These are phyloP conservation scores for Hemibagrus guttatus DNA, from an alignment of 2,797 vertebrate genomes.

Conservation along the genomic window DNA sequence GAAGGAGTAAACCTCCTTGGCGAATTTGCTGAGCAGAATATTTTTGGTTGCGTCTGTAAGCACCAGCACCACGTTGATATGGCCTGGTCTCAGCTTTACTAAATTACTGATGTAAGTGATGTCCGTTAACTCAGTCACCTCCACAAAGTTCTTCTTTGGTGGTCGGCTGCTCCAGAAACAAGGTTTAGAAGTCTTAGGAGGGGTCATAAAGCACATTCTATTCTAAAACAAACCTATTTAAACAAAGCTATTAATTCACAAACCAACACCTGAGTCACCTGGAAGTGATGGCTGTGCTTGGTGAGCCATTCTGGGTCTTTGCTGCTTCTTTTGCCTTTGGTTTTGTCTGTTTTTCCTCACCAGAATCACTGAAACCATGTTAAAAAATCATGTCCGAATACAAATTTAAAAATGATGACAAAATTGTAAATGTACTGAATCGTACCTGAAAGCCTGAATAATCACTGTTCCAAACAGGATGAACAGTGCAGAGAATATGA, in stretches of 20 bases:
- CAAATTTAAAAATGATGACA: background rate
- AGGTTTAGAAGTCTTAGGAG: background rate
- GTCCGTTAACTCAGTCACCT: conserved; percentile 94
- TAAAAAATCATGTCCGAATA: background rate
- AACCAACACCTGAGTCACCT: conserved; percentile 58
- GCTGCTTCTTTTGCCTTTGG: conserved; percentile 78
- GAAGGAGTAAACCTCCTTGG: conserved; percentile 94
- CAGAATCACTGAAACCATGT: conserved; percentile 83
- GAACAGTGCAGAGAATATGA: conserved; percentile 95
- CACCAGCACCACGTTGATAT: conserved; percentile 96
- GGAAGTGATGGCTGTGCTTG: conserved; percentile 66
- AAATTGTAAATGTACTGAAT: background rate
- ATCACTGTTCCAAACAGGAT: conserved; percentile 96
- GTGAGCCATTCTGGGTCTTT: conserved; percentile 77
- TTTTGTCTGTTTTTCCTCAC: conserved; percentile 82
- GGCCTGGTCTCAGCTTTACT: conserved; percentile 91
- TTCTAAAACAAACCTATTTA: background rate
- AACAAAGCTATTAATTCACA: background rate
- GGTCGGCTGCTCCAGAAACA: conserved; percentile 69
- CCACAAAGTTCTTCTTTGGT: conserved; percentile 93
- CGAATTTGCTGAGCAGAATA: conserved; percentile 92
- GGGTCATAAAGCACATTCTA: background rate
- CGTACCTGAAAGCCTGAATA: conserved; percentile 93
- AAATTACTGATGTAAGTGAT: conserved; percentile 95
- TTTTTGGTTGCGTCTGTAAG: conserved; percentile 90